phyloP scores from a whole-genome alignment of 2,113 vertebrate genomes.

The Salminus brasiliensis region DNA sequence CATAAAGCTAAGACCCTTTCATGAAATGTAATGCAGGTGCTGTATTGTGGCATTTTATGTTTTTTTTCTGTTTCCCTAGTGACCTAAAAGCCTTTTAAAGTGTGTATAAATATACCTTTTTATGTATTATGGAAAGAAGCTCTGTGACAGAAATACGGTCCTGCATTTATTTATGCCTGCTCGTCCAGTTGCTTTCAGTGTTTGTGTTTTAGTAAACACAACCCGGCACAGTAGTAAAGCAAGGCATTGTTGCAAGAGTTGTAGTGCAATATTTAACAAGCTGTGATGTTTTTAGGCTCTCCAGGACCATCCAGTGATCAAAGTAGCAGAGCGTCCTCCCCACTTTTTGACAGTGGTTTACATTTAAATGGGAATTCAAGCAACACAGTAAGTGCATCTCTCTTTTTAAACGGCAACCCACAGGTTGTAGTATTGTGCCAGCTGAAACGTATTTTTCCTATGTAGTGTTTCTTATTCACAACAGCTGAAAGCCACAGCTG shows the following conservation, averaged over 20 bases:
- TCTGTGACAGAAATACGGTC: not conserved
- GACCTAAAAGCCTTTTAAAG: not conserved
- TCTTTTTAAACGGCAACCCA: not conserved
- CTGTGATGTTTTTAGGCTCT: conserved; percentile 76
- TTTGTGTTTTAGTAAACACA: not conserved
- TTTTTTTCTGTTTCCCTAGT: not conserved
- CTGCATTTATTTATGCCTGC: not conserved
- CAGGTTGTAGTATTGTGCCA: not conserved
- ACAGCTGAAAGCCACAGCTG: not conserved
- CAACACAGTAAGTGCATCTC: conserved; percentile 80
- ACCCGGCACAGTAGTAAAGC: not conserved
- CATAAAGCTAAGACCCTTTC: conserved; percentile 23
- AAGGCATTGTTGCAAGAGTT: not conserved
- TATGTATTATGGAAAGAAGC: not conserved
- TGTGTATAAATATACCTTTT: not conserved
- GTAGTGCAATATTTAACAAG: conserved; percentile 17
- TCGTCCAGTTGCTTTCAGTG: not conserved
- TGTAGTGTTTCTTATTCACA: conserved; percentile 25
- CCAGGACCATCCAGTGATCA: conserved; percentile 84
- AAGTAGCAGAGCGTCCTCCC: conserved; percentile 85
- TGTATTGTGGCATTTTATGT: not conserved
- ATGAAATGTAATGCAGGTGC: conserved; percentile 8
- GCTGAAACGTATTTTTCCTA: not conserved
- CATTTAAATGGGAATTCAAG: conserved; percentile 87
- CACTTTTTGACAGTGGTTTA: conserved; percentile 91